Percentiles rank a stretch among this genome's conserved stretches.
These are phyloP conservation scores for Temnothorax ravouxi DNA, from an alignment of 2,888 invertebrate genomes.

Conservation along the genomic window DNA sequence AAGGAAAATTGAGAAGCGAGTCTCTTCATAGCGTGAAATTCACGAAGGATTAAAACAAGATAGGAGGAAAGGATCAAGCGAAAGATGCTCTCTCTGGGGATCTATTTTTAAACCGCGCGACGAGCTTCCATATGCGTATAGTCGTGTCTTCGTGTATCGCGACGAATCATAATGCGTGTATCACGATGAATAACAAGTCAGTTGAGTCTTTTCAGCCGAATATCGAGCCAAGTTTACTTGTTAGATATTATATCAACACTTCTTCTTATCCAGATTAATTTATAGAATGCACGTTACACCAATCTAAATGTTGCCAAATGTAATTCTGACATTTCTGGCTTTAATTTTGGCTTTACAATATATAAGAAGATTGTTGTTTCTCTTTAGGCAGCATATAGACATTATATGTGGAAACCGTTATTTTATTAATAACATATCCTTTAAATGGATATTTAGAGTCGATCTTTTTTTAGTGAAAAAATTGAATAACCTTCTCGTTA, in stretches of 20 bases:
- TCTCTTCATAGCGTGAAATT: not conserved
- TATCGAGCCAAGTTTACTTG: conserved; percentile 46
- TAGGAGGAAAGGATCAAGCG: conserved; percentile 8
- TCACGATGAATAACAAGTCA: conserved; percentile 35
- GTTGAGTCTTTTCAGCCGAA: conserved; percentile 22
- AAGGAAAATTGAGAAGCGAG: not conserved
- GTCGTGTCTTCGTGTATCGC: conserved; percentile 28
- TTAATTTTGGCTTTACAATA: not conserved
- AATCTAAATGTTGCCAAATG: conserved; percentile 14
- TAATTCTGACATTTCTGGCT: conserved; percentile 43
- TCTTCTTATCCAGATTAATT: conserved; percentile 17
- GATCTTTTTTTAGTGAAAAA: not conserved
- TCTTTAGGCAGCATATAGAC: not conserved
- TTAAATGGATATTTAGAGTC: not conserved
- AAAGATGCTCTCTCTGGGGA: conserved; percentile 31
- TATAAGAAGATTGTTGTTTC: not conserved
- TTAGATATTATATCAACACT: conserved; percentile 15
- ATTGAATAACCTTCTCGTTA: not conserved
- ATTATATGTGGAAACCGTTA: not conserved
- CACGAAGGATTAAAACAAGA: not conserved
- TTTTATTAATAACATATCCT: not conserved
- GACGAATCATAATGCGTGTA: conserved; percentile 29
- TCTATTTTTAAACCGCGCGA: conserved; percentile 45
- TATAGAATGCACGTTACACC: not conserved
- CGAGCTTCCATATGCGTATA: conserved; percentile 21